A percentile compares a stretch with the other conserved stretches of the same genome.
Evolutionary conservation across 2,113 vertebrate genomes (phyloP).

Genomic region (Hippocampus abdominalis): DNA sequence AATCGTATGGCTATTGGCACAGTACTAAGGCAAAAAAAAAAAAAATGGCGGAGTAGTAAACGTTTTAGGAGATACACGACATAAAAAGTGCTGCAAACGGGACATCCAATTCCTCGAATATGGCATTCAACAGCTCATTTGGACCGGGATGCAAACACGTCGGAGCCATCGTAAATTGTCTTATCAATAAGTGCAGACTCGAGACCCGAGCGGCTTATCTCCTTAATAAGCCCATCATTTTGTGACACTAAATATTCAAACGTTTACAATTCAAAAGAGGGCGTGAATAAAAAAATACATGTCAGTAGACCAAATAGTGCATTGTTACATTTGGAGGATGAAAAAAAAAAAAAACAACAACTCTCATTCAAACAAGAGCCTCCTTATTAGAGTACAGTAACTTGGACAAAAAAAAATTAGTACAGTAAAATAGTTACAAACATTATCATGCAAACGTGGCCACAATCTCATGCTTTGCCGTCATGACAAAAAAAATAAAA

Average conservation of each 20-base stretch:
- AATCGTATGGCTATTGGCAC: slow-evolving; percentile 23
- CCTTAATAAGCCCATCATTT: slow-evolving; percentile 1
- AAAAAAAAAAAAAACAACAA: slow-evolving; percentile 21
- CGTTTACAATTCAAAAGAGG: background rate
- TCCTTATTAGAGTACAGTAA: slow-evolving; percentile 42
- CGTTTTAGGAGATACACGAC: background rate
- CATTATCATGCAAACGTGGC: slow-evolving; percentile 31
- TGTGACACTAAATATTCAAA: slow-evolving; percentile 14
- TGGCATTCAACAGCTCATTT: background rate
- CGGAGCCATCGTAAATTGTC: slow-evolving; percentile 12
- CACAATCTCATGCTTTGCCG: slow-evolving; percentile 27
- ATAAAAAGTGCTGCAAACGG: slow-evolving; percentile 1
- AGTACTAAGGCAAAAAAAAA: slow-evolving; percentile 49
- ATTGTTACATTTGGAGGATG: slow-evolving; percentile 5
- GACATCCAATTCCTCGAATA: background rate
- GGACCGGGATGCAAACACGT: background rate
- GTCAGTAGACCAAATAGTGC: slow-evolving; percentile 36
- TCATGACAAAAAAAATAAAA: slow-evolving; percentile 21
- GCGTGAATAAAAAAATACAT: slow-evolving; percentile 6
- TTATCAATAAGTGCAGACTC: slow-evolving; percentile 29
- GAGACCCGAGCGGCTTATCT: background rate
- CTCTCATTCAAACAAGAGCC: slow-evolving; percentile 25
- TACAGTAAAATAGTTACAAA: slow-evolving; percentile 41
- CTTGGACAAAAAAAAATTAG: slow-evolving; percentile 36
- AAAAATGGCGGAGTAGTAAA: slow-evolving; percentile 19